phyloP scores from a whole-genome alignment of 30 jellyfish, hydroid and myxozoan species.

The Hydractinia echinata region DNA sequence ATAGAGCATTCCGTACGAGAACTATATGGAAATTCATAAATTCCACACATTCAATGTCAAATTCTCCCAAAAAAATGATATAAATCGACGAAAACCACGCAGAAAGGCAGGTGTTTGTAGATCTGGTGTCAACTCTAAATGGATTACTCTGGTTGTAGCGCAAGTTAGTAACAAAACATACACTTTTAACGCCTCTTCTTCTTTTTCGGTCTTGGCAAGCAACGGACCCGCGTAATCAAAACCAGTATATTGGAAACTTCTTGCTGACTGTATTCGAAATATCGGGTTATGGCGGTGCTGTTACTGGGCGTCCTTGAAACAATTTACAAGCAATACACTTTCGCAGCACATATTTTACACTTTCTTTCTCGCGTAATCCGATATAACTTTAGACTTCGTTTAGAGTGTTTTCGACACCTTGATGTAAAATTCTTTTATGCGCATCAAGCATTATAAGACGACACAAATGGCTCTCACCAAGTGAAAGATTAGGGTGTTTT shows the following conservation, averaged over 20 bases:
- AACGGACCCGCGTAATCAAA: constrained; percentile 9
- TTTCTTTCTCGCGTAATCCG: background rate
- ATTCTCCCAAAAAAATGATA: too few relatives aligned
- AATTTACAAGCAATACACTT: constrained; percentile 22
- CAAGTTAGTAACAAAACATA: constrained; percentile 25
- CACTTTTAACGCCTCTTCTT: constrained; percentile 3
- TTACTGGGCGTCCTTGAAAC: constrained; percentile 11
- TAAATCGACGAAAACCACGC: constrained; percentile 6
- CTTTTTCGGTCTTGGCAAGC: background rate
- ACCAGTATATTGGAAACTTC: too few relatives aligned
- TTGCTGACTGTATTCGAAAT: too few relatives aligned
- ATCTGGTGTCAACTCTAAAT: constrained; percentile 27
- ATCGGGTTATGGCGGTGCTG: constrained; percentile 24
- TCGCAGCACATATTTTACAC: constrained; percentile 12
- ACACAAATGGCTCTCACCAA: constrained; percentile 5
- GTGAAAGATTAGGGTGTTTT: too few relatives aligned
- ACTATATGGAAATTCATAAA: too few relatives aligned
- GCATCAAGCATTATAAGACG: constrained; percentile 14
- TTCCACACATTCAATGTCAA: too few relatives aligned
- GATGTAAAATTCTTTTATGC: constrained; percentile 29
- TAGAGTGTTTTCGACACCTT: constrained; percentile 24
- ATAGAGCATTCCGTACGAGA: too few relatives aligned
- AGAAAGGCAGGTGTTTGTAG: constrained; percentile 20
- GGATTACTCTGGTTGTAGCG: constrained; percentile 6
- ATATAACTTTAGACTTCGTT: constrained; percentile 3